Evolutionary conservation across 1,140 invertebrate genomes (phyloP).

Genomic region (Ceratitis capitata): DNA sequence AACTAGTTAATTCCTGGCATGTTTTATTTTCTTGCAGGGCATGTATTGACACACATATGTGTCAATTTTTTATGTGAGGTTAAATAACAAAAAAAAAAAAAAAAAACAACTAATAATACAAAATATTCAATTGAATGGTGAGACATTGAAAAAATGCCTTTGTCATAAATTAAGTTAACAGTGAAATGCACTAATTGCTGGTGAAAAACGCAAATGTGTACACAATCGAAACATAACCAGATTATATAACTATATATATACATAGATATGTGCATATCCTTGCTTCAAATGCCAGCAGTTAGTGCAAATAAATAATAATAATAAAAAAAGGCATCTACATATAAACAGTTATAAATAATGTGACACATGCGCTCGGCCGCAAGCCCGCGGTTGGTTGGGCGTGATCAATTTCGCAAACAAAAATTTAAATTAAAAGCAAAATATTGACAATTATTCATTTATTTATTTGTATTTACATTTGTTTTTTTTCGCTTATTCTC

Average conservation of each 20-base stretch:
- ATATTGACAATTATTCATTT: conserved; percentile 41
- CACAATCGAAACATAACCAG: background rate
- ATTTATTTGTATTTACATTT: conserved; percentile 7
- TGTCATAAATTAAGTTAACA: conserved; percentile 35
- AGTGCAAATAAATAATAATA: background rate
- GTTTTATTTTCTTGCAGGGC: background rate
- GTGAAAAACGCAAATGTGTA: background rate
- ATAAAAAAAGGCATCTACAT: background rate
- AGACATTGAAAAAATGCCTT: background rate
- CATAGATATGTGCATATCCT: background rate
- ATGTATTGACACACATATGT: background rate
- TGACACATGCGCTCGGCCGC: conserved; percentile 23
- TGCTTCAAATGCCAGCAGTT: background rate
- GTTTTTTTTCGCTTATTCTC: conserved; percentile 3
- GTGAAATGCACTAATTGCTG: conserved; percentile 7
- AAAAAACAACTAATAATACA: conserved; percentile 36
- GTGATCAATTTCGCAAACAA: conserved; percentile 35
- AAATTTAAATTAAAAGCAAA: conserved; percentile 42
- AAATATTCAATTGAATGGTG: background rate
- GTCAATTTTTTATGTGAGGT: background rate
- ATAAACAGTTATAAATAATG: background rate
- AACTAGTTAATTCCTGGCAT: too few relatives aligned
- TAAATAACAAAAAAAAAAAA: conserved; percentile 10
- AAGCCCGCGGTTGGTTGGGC: too few relatives aligned
- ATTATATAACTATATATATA: background rate